Evolutionary conservation across 2,888 invertebrate genomes (phyloP), one percentile per base, ranked within the genome.

Genomic region (Dicyrtoma fusca): DNA sequence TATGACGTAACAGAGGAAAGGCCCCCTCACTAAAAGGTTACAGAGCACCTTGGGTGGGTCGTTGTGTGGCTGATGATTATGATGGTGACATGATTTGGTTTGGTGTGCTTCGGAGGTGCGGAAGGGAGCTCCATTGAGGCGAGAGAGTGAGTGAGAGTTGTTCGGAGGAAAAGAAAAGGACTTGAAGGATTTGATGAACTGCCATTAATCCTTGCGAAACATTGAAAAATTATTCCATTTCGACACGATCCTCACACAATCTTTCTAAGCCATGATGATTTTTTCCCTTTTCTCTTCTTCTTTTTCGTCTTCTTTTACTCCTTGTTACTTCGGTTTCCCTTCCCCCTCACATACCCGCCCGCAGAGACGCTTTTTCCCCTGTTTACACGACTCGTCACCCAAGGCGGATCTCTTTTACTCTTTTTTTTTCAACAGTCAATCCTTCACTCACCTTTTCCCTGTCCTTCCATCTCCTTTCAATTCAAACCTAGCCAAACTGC

Each of bases 141-240:
- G 34, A 34, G 34, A 8, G 34, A 34, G 34, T 8, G 34, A 34
- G 34, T 3, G 34, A 34, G 34, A 34, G 34, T 34, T 34, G 34
- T 34, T 8, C 19, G 42, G n/a, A 44, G 44, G 62, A 44, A 64
- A 49, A 21, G 47, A 49, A 64, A 45, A 64, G n/a, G 25, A 49
- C 21, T 11, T 34, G 49, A 53, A 42, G 53, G 53, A 53, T 53
- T 66, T 53, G 53, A 66, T 53, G 53, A 66, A 66, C 53, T 53
- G 44, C 44, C 66, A 66, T 66, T 66, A 66, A 66, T 66, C 66
- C 66, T 66, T n/a, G 17, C n/a, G 55, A 66, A 66, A 66, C 66
- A 66, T 66, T 66, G 66, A 66, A 66, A 66, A 66, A 66, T 66
- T 66, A 66, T 66, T 66, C 66, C 66, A 66, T 55, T 66, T 66